Conservation (phyloP, 2,888 invertebrate genomes). For the Laothoe populi region DNA sequence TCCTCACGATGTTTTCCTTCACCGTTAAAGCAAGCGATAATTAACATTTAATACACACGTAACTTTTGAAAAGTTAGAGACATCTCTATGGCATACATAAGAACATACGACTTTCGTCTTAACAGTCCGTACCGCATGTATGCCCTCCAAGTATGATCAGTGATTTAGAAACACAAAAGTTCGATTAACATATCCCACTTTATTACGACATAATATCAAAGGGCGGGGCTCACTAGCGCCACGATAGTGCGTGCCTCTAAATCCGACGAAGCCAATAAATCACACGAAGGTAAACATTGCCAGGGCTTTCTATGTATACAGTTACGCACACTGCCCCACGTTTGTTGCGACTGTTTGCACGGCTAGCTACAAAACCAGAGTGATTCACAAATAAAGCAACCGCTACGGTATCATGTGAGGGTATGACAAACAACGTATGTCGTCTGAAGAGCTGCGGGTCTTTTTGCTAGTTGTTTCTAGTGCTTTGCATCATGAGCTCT, state of each 20-base stretch:
- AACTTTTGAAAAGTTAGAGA: too few species aligned
- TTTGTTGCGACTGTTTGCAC: conserved; percentile 57
- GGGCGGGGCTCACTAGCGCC: conserved; percentile 47
- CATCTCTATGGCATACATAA: too few species aligned
- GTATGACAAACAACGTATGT: conserved; percentile 26
- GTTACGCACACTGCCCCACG: conserved; percentile 65
- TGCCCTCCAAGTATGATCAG: background rate
- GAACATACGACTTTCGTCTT: too few species aligned
- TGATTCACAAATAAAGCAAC: conserved; percentile 65
- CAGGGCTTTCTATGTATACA: conserved; percentile 76
- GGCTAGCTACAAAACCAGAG: conserved; percentile 69
- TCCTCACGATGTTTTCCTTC: too few species aligned
- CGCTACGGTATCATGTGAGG: conserved; percentile 40
- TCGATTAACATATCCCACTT: conserved; percentile 36
- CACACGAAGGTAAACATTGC: conserved; percentile 83
- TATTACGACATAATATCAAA: conserved; percentile 33
- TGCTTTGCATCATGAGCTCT: background rate
- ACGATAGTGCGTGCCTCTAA: conserved; percentile 74
- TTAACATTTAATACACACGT: too few species aligned
- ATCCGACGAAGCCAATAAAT: conserved; percentile 84
- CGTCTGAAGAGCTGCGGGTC: background rate
- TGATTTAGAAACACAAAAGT: background rate
- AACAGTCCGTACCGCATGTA: too few species aligned
- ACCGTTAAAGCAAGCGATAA: too few species aligned
- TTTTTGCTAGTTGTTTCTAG: conserved; percentile 4